phyloP scores from a whole-genome alignment of 2,797 vertebrate species.

The Eidolon dupreanum region DNA sequence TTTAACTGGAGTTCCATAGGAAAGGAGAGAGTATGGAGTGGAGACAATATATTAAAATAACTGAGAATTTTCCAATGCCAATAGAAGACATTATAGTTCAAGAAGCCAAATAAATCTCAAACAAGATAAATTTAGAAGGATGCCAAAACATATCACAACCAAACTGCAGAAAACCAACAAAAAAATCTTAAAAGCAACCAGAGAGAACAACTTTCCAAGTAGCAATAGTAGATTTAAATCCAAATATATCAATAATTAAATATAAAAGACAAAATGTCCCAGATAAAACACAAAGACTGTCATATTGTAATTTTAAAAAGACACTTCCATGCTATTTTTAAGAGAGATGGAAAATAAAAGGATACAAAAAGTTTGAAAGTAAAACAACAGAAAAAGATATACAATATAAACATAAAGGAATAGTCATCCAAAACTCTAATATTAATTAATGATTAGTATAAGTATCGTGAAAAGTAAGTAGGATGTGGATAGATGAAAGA shows the following conservation, averaged over 20 bases:
- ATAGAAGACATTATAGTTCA: conserved; percentile 7
- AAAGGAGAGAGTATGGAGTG: neutral
- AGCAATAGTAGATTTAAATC: conserved; percentile 20
- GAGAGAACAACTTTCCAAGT: neutral
- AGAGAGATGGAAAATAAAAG: neutral
- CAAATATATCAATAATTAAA: neutral
- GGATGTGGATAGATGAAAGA: neutral
- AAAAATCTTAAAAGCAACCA: conserved; percentile 36
- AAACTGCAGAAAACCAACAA: conserved; percentile 36
- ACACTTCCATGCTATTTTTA: conserved; percentile 14
- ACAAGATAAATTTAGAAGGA: neutral
- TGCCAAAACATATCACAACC: neutral
- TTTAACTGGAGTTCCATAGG: neutral
- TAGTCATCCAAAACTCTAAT: conserved; percentile 7
- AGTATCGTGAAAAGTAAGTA: neutral
- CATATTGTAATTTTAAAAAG: neutral
- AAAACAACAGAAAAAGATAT: neutral
- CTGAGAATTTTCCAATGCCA: neutral
- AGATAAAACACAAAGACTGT: conserved; percentile 26
- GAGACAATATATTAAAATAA: neutral
- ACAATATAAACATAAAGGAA: neutral
- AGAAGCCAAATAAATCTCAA: conserved; percentile 18
- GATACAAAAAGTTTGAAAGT: neutral
- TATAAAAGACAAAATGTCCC: neutral
- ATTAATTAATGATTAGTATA: neutral